Percentiles rank a stretch among this genome's conserved stretches.
Evolutionary conservation across 2,888 invertebrate species (phyloP).

Genomic region (Chymomyza caudatula): DNA sequence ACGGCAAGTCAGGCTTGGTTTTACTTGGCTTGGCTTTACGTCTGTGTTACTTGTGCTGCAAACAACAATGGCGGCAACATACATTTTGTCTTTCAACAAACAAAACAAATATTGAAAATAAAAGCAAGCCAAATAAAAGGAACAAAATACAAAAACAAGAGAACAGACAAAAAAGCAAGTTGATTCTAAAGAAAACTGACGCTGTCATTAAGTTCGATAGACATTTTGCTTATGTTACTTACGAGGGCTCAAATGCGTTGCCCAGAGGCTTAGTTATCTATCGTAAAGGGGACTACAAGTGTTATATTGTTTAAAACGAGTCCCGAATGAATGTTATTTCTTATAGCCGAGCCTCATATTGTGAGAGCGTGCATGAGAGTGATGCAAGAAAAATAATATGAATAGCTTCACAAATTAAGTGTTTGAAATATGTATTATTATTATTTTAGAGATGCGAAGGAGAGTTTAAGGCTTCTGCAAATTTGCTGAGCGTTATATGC

Average conservation of each 20-base stretch:
- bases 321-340: no score
- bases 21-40: not conserved
- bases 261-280: not conserved
- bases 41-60: not conserved
- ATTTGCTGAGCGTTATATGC: no score
- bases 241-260: not conserved
- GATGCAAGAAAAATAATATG: no score
- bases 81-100: slow-evolving; percentile 55
- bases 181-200: slow-evolving; percentile 44
- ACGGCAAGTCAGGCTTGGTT: slow-evolving; percentile 29
- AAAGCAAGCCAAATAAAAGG: slow-evolving; percentile 54
- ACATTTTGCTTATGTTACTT: slow-evolving; percentile 12
- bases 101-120: slow-evolving; percentile 67
- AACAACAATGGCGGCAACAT: not conserved
- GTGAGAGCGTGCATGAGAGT: no score
- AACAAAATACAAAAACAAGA: slow-evolving; percentile 5
- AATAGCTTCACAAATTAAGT: no score
- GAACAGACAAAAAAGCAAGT: slow-evolving; percentile 6
- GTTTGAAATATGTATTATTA: no score
- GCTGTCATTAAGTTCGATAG: slow-evolving; percentile 35
- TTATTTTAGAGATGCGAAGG: no score
- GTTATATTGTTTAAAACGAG: no score
- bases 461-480: no score
- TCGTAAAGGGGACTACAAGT: not conserved
- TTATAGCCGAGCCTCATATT: no score